Evolutionary conservation across 1,140 invertebrate genomes (phyloP).

Genomic region (Mactra quadrangularis): DNA sequence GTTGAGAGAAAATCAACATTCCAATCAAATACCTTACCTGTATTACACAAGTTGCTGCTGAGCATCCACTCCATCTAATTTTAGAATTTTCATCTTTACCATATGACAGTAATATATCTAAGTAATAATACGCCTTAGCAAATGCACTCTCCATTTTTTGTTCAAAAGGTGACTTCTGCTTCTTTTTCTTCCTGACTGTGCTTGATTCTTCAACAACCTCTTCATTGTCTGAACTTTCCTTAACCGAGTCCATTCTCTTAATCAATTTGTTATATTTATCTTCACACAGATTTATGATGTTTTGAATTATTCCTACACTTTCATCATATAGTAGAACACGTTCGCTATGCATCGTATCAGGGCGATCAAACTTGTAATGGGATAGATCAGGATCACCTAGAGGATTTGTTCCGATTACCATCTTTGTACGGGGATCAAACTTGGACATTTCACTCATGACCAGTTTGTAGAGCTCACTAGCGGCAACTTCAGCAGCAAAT

Average conservation of each 20-base stretch:
- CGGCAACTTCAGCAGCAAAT: conserved; percentile 79
- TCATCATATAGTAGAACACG: conserved; percentile 73
- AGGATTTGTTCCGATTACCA: conserved; percentile 66
- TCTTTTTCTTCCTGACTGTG: conserved; percentile 63
- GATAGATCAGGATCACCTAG: conserved; percentile 70
- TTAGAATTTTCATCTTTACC: conserved; percentile 81
- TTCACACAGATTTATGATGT: conserved; percentile 79
- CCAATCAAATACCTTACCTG: conserved; percentile 44
- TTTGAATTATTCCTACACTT: conserved; percentile 77
- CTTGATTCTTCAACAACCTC: conserved; percentile 41
- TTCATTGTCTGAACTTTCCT: conserved; percentile 20
- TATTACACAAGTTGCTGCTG: conserved; percentile 76
- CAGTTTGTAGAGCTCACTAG: conserved; percentile 78
- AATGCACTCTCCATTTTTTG: conserved; percentile 77
- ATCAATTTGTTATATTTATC: conserved; percentile 73
- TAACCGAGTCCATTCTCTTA: conserved; percentile 44
- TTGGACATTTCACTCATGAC: conserved; percentile 80
- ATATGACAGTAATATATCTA: conserved; percentile 81
- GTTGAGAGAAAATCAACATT: too few species aligned
- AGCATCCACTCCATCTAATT: conserved; percentile 83
- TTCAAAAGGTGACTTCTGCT: conserved; percentile 65
- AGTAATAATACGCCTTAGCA: conserved; percentile 76
- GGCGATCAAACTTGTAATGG: conserved; percentile 74
- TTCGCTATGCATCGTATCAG: conserved; percentile 72
- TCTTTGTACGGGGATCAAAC: conserved; percentile 77